phyloP scores from a whole-genome alignment of 2,113 vertebrate genomes.

The Scophthalmus maximus region DNA sequence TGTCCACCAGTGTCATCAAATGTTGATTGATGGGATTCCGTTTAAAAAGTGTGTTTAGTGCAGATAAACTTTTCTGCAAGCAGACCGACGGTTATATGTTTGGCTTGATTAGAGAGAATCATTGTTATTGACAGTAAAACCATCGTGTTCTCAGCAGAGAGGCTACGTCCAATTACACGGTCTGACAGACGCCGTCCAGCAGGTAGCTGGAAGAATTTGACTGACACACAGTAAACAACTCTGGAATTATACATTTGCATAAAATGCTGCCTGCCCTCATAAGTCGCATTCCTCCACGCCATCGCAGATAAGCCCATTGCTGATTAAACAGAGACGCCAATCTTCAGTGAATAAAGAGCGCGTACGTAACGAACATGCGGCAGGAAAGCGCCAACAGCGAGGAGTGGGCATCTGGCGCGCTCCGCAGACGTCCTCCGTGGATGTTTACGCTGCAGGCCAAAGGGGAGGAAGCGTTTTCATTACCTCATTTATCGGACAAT shows the following conservation, averaged over 20 bases:
- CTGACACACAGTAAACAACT: constrained; percentile 3
- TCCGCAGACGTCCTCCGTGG: constrained; percentile 3
- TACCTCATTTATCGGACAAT: constrained; percentile 56
- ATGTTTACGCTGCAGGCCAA: constrained; percentile 37
- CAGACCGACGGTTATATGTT: too few relatives aligned
- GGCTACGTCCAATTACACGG: too few relatives aligned
- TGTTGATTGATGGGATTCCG: neutral
- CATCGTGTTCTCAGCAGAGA: too few relatives aligned
- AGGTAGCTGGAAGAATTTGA: neutral
- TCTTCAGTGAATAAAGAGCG: too few relatives aligned
- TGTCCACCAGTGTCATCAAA: neutral
- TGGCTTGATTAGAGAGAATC: too few relatives aligned
- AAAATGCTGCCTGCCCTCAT: constrained; percentile 16
- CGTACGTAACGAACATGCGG: neutral
- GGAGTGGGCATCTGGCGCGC: constrained; percentile 8
- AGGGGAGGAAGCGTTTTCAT: constrained; percentile 46
- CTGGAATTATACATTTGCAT: neutral
- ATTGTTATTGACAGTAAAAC: too few relatives aligned
- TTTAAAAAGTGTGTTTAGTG: too few relatives aligned
- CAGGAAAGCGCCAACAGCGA: constrained; percentile 24
- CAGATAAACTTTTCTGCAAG: too few relatives aligned
- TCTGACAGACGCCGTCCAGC: neutral
- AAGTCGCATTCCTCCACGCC: constrained; percentile 47
- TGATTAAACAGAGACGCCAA: too few relatives aligned
- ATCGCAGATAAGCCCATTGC: too few relatives aligned